Conservation (phyloP, 2,113 vertebrate genomes). For the Eonycteris spelaea region DNA sequence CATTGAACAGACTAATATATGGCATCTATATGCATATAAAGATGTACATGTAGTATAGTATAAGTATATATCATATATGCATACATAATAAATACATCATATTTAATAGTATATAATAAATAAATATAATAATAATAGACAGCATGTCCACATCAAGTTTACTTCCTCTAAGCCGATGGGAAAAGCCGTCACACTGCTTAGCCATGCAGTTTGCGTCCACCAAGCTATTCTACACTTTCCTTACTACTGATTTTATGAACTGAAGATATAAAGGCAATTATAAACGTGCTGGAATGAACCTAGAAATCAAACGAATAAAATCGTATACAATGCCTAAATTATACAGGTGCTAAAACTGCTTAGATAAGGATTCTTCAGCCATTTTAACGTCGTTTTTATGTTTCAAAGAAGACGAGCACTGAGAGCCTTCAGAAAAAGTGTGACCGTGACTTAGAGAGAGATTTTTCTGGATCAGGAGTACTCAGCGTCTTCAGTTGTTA, state of each 20-base stretch:
- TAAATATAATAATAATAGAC: background rate
- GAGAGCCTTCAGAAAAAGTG: background rate
- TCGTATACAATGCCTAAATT: background rate
- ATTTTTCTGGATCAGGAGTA: background rate
- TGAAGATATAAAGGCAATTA: background rate
- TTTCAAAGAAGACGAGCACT: background rate
- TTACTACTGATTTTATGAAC: background rate
- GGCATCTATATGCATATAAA: background rate
- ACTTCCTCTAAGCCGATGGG: background rate
- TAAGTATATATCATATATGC: background rate
- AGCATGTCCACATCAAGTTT: background rate
- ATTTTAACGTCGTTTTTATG: background rate
- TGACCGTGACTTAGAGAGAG: background rate
- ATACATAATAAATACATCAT: background rate
- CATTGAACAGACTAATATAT: background rate
- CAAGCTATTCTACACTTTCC: background rate
- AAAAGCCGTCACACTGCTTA: background rate
- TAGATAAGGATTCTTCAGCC: background rate
- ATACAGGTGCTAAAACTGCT: background rate
- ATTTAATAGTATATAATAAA: background rate
- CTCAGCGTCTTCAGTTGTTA: background rate
- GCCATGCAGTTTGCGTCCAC: background rate
- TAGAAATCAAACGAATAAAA: background rate
- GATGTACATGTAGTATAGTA: background rate
- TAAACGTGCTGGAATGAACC: background rate